These are phyloP conservation scores for Pterostichus madidus DNA, from an alignment of 2,888 invertebrate species.

Conservation along the genomic window DNA sequence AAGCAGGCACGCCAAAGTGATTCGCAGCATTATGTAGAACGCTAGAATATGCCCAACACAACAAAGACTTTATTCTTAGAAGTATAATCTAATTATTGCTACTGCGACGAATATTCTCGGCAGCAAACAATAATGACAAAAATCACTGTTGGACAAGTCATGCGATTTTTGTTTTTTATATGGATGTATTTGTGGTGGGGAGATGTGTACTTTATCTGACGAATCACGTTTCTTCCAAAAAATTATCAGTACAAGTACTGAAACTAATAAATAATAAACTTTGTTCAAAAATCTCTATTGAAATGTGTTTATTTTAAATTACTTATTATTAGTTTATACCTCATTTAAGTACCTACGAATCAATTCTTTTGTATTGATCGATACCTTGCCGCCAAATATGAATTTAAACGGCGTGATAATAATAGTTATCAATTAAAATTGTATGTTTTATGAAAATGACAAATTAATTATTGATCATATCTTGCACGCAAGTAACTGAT, in stretches of 20 bases:
- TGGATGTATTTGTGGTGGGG: constrained; percentile 38
- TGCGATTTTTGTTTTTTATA: constrained; percentile 63
- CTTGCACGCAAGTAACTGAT: background rate
- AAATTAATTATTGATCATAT: no score
- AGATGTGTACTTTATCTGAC: constrained; percentile 20
- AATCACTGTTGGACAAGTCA: constrained; percentile 43
- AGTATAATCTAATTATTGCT: constrained; percentile 54
- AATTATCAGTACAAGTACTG: background rate
- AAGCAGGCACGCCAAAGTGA: constrained; percentile 63
- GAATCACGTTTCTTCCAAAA: constrained; percentile 9
- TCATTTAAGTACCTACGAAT: background rate
- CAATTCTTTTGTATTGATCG: background rate
- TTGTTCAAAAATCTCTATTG: no score
- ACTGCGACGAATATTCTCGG: constrained; percentile 30
- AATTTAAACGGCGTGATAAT: background rate
- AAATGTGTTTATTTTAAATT: no score
- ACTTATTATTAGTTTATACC: no score
- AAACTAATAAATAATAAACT: background rate
- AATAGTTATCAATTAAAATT: no score
- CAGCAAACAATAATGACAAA: constrained; percentile 28
- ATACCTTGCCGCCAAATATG: constrained; percentile 10
- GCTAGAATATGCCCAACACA: constrained; percentile 26
- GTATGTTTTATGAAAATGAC: no score
- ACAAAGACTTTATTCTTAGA: constrained; percentile 26
- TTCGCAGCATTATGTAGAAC: constrained; percentile 63